A percentile compares a stretch with the other conserved stretches of the same genome.
phyloP scores from a whole-genome alignment of 2,113 vertebrate genomes.

The Ceyx cyanopectus region DNA sequence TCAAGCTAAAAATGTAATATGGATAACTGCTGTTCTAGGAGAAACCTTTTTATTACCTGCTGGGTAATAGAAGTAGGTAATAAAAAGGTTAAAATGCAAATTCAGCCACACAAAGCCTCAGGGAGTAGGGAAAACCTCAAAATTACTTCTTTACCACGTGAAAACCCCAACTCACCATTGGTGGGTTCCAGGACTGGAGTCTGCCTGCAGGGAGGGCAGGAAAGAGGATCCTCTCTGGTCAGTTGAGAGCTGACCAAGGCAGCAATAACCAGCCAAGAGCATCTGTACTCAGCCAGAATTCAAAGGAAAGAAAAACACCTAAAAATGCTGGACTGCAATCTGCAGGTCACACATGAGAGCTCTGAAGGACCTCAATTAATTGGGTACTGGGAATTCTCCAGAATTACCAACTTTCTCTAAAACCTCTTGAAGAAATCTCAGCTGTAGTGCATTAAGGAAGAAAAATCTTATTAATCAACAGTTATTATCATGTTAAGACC shows the following conservation, averaged over 20 bases:
- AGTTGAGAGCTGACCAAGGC: neutral
- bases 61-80: neutral
- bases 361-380: neutral
- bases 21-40: neutral
- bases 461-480: neutral
- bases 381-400: neutral
- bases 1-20: neutral
- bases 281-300: rapidly evolving
- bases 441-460: neutral
- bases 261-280: neutral
- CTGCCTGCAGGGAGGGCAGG: neutral
- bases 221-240: neutral
- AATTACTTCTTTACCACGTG: neutral
- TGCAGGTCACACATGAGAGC: neutral
- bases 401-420: neutral
- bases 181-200: rapidly evolving
- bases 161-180: neutral
- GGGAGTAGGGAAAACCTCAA: neutral
- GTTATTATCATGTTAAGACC: neutral
- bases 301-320: neutral
- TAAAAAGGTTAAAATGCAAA: neutral
- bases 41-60: neutral
- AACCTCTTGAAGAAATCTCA: neutral
- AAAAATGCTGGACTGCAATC: neutral
- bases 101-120: neutral